Evolutionary conservation across 2,113 vertebrate genomes (phyloP).

Genomic region (Tetrax tetrax): DNA sequence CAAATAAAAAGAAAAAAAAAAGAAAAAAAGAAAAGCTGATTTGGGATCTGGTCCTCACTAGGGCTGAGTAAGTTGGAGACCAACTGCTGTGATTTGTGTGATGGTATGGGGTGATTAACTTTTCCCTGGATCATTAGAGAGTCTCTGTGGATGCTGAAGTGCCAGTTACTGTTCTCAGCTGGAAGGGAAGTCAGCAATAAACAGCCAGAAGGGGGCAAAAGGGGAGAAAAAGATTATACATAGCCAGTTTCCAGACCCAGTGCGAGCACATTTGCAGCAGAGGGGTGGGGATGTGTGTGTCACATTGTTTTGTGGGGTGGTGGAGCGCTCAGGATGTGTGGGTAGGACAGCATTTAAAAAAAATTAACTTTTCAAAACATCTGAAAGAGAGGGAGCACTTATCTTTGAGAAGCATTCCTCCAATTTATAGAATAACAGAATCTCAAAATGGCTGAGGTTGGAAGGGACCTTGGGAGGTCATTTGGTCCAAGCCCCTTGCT

Average conservation of each 20-base stretch:
- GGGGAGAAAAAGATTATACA: not conserved
- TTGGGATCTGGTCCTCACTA: not conserved
- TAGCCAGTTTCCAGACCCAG: not conserved
- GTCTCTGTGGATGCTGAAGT: slow-evolving; percentile 28
- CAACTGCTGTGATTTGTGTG: slow-evolving; percentile 23
- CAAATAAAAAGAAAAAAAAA: not conserved
- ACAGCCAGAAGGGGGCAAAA: not conserved
- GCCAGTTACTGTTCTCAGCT: slow-evolving; percentile 47
- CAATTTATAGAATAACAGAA: not conserved
- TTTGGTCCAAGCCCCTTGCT: not conserved
- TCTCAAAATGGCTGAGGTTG: not conserved
- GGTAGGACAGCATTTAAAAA: not conserved
- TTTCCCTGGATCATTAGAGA: slow-evolving; percentile 31
- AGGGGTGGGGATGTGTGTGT: not conserved
- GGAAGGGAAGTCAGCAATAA: slow-evolving; percentile 41
- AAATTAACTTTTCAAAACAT: not conserved
- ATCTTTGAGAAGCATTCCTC: not conserved
- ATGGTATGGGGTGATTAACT: slow-evolving; percentile 35
- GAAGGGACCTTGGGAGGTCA: not conserved
- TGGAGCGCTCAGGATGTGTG: not conserved
- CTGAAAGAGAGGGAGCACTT: not conserved
- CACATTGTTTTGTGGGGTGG: not conserved
- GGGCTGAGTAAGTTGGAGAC: not conserved
- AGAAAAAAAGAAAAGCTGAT: not conserved
- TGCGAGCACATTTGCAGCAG: fast-evolving